Conservation (phyloP, 2,888 invertebrate genomes). For the Timema cristinae region DNA sequence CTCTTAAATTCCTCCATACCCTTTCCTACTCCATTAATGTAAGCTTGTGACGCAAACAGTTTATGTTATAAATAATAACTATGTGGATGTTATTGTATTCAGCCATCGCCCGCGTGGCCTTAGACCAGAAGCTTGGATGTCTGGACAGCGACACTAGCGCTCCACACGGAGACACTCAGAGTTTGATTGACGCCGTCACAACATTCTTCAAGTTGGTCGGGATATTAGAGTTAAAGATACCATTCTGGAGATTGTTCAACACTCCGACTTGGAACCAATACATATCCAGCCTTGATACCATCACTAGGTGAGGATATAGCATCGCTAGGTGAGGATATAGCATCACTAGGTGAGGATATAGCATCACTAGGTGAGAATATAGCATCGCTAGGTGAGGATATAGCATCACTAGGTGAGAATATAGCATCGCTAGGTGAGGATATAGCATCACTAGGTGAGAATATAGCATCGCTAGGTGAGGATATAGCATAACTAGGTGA, state of each 20-base stretch:
- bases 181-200: constrained; percentile 61
- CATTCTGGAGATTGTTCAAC: constrained; percentile 63
- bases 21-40: too few relatives aligned
- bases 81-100: constrained; percentile 30
- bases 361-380: constrained; percentile 55
- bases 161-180: constrained; percentile 51
- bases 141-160: constrained; percentile 51
- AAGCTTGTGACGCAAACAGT: too few relatives aligned
- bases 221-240: constrained; percentile 59
- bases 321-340: constrained; percentile 48
- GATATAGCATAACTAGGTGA: too few relatives aligned
- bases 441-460: constrained; percentile 59
- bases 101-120: constrained; percentile 63
- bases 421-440: too few relatives aligned
- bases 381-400: too few relatives aligned
- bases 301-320: constrained; percentile 52
- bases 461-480: constrained; percentile 43
- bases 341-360: too few relatives aligned
- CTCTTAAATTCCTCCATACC: too few relatives aligned
- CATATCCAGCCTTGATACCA: constrained; percentile 62
- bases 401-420: constrained; percentile 57
- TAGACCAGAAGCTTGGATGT: constrained; percentile 62
- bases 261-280: constrained; percentile 60
- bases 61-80: too few relatives aligned
- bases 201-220: constrained; percentile 64